Base-by-base conservation (phyloP, 2,888 invertebrate species). In the Drosophila flavopinicola region DNA sequence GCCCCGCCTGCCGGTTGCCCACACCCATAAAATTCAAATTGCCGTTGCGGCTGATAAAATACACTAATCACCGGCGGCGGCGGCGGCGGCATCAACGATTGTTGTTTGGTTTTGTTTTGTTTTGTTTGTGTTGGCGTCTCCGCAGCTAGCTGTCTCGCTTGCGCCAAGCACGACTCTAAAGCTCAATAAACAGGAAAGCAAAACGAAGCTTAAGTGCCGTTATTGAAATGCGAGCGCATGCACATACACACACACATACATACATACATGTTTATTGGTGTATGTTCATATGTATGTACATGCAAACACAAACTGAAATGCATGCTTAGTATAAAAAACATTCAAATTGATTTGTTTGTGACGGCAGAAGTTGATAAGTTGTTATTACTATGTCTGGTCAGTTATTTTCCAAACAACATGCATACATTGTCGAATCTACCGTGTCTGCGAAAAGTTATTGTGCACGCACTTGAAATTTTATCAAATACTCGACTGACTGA, bases 11-110 rank as follows among this genome's bases (percentile, higher is more conserved):
- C 15, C 24, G 13, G 15, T 47, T 32, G 38, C 39, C 29, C 71
- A 72, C 73, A 25, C 64, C 68, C 68, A 72, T 67, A 57, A 59
- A 52, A 64, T 66, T 48, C 37, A 61, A 79, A 83, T 77, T 75
- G 79, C 42, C 61, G 65, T 63, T 75, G 84, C 57, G 68, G 48
- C 77, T 79, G 84, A 83, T 79, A 79, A 83, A 79, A 79, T 79
- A 65, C 64, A 83, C 61, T 79, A 83, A 83, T 75, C 74, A 71
- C 57, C 17, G 24, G 9, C 32, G 33, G 7, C 41, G 48, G 20
- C 23, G 32, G 6, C 48, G 39, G 24, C 48, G n/a, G 33, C 44
- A 30, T 20, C 44, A 39, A 39, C 44, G 20, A 10, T 10, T 24
- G 13, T 35, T 37, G 10, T 35, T 37, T 37, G 10, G 29, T 61